A percentile compares a stretch with the other conserved stretches of the same genome.
phyloP scores from a whole-genome alignment of 2,888 invertebrate species.

The Dolomedes plantarius region DNA sequence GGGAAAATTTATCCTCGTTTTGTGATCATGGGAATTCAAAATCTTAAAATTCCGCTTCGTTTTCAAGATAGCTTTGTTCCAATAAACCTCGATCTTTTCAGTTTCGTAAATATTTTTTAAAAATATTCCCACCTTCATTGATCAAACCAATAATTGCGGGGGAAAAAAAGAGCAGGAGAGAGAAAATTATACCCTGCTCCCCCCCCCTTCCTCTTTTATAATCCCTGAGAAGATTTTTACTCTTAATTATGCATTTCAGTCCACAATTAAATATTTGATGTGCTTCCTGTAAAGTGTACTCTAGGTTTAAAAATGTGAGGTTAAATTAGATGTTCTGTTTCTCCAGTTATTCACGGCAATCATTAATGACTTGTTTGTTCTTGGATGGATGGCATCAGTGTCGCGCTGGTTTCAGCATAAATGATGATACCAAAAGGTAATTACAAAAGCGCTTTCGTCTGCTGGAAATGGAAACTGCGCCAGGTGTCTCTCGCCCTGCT shows the following conservation, averaged over 20 bases:
- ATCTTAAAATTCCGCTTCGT: no score
- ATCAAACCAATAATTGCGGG: no score
- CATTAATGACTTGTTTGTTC: conserved; percentile 21
- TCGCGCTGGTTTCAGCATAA: conserved; percentile 19
- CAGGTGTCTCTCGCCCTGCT: conserved; percentile 60
- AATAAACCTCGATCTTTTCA: no score
- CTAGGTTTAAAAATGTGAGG: not conserved
- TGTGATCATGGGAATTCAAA: no score
- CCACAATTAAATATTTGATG: conserved; percentile 1
- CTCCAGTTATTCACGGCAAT: not conserved
- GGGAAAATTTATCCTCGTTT: no score
- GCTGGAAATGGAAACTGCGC: conserved; percentile 48
- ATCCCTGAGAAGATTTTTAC: not conserved
- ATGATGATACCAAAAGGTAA: conserved; percentile 60
- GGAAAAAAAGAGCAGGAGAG: no score
- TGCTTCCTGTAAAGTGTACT: not conserved
- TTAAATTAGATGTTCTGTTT: conserved; percentile 4
- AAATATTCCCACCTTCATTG: no score
- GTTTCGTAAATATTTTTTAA: no score
- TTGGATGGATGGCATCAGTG: conserved; percentile 1
- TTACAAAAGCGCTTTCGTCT: conserved; percentile 56
- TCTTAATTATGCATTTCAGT: not conserved
- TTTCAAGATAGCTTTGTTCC: no score
- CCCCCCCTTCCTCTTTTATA: no score
- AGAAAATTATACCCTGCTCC: no score